A percentile compares a stretch with the other conserved stretches of the same genome.
Conservation (phyloP, 1,140 invertebrate species). For the Drosophila mojavensis region DNA sequence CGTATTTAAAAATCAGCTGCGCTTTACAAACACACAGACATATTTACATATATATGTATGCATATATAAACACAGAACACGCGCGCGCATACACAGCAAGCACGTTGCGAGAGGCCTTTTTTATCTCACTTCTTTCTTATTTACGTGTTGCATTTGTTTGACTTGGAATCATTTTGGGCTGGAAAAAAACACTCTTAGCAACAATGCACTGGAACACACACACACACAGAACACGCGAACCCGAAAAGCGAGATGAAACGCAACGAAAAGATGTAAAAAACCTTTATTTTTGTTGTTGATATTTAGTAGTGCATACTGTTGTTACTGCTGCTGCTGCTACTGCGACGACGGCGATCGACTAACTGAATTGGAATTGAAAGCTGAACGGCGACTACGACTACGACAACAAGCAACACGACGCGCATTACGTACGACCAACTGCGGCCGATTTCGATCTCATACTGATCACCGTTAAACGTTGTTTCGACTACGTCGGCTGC, state of each 20-base stretch:
- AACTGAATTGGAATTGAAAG: constrained; percentile 34
- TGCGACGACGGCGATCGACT: constrained; percentile 42
- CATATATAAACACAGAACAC: neutral
- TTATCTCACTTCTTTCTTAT: constrained; percentile 21
- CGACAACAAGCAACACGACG: constrained; percentile 57
- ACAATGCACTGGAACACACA: constrained; percentile 26
- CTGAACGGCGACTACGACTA: constrained; percentile 20
- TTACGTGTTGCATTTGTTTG: constrained; percentile 47
- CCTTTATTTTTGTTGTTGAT: constrained; percentile 8
- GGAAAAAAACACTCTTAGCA: constrained; percentile 16
- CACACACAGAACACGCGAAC: constrained; percentile 29
- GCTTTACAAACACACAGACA: constrained; percentile 23
- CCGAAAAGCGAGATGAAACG: constrained; percentile 45
- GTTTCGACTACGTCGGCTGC: constrained; percentile 23
- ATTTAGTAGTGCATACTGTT: constrained; percentile 44
- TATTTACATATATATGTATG: too few relatives aligned
- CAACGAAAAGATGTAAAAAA: constrained; percentile 51
- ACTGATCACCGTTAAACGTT: constrained; percentile 69
- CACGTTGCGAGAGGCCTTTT: constrained; percentile 30
- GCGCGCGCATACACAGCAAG: constrained; percentile 11
- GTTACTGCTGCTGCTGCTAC: constrained; percentile 30
- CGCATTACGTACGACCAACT: constrained; percentile 61
- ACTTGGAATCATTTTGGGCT: constrained; percentile 30
- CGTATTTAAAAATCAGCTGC: constrained; percentile 44
- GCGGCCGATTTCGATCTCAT: constrained; percentile 67